Percentiles rank a stretch among this genome's conserved stretches.
Evolutionary conservation across 2,113 vertebrate genomes (phyloP).

Genomic region (Muntiacus muntjak): DNA sequence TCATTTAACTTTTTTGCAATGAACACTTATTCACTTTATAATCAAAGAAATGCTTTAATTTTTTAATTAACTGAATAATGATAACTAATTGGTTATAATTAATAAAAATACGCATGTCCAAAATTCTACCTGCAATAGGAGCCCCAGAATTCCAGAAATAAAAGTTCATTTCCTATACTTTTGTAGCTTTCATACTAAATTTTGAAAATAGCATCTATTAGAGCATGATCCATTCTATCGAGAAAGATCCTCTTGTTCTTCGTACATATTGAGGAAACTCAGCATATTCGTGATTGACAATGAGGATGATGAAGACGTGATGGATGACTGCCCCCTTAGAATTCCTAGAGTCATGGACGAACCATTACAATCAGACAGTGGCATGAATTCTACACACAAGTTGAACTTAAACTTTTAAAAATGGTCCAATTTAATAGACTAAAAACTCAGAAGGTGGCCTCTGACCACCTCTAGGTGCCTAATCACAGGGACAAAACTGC

Average conservation of each 20-base stretch:
- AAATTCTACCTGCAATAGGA: conserved; percentile 5
- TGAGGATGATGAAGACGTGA: not conserved
- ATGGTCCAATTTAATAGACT: not conserved
- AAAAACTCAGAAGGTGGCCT: not conserved
- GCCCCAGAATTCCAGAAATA: not conserved
- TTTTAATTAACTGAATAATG: not conserved
- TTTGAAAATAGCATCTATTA: not conserved
- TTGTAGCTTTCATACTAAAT: not conserved
- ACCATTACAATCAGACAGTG: not conserved
- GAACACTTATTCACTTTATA: not conserved
- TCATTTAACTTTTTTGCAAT: not conserved
- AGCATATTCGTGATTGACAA: not conserved
- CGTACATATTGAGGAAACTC: not conserved
- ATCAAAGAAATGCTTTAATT: not conserved
- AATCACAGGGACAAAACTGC: not conserved
- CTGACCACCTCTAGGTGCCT: not conserved
- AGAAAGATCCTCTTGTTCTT: not conserved
- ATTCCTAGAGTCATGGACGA: not conserved
- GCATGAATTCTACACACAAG: not conserved
- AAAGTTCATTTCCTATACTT: not conserved
- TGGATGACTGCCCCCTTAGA: not conserved
- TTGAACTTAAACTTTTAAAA: not conserved
- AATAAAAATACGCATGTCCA: not conserved
- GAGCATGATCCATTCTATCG: not conserved
- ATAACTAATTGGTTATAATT: not conserved